Conservation (phyloP, 2,797 vertebrate genomes). For the Pipistrellus nathusii region DNA sequence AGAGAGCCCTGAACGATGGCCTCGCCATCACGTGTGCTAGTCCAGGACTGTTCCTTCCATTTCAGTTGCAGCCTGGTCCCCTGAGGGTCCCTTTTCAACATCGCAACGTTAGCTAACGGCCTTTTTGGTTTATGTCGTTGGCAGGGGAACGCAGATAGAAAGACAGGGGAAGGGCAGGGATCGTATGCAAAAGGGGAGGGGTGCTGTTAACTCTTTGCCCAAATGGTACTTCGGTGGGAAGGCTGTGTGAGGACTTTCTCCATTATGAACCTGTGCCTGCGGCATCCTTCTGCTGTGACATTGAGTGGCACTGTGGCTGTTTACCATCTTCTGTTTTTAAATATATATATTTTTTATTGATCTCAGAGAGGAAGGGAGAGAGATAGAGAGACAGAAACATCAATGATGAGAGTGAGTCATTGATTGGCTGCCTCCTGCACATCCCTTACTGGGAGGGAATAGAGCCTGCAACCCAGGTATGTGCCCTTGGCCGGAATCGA, state of each 20-base stretch:
- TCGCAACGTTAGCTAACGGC: neutral
- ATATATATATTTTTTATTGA: too few relatives aligned
- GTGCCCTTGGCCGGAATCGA: too few relatives aligned
- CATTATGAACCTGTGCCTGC: neutral
- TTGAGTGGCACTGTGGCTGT: neutral
- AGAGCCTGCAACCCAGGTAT: too few relatives aligned
- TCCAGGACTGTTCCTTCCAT: neutral
- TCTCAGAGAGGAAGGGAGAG: too few relatives aligned
- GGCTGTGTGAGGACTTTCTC: neutral
- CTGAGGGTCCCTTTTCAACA: neutral
- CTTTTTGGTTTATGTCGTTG: neutral
- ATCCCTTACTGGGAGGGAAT: too few relatives aligned
- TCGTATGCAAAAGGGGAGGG: neutral
- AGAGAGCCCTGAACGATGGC: neutral
- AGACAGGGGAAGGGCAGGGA: constrained; percentile 2
- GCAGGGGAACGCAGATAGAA: neutral
- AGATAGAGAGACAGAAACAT: too few relatives aligned
- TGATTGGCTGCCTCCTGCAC: too few relatives aligned
- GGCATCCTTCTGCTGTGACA: neutral
- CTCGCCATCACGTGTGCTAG: neutral
- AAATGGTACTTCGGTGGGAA: neutral
- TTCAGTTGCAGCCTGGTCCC: neutral
- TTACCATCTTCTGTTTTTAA: neutral
- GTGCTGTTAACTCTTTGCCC: neutral
- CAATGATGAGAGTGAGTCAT: too few relatives aligned